Evolutionary conservation across 2,113 vertebrate species (phyloP).

Genomic region (Melanocharis versteri): DNA sequence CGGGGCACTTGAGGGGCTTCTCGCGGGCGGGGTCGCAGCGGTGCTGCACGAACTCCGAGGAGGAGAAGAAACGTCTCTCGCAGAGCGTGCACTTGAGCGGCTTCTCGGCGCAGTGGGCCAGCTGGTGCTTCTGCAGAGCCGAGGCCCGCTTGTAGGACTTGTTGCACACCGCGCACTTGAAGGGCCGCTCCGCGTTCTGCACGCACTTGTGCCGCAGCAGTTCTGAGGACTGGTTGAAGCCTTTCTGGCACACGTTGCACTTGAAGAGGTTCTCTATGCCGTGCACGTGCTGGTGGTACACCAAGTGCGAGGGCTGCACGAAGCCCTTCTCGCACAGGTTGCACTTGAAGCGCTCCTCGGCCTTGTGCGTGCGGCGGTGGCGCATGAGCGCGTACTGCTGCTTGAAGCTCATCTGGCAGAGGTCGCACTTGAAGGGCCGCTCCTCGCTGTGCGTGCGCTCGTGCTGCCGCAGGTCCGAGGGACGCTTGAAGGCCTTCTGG

Average conservation of each 20-base stretch:
- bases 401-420: conserved; percentile 98
- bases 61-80: conserved; percentile 94
- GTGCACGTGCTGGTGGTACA: conserved; percentile 96
- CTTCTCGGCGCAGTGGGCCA: conserved; percentile 91
- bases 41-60: conserved; percentile 94
- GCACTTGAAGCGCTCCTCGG: conserved; percentile 87
- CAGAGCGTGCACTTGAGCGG: conserved; percentile 95
- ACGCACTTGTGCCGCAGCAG: conserved; percentile 93
- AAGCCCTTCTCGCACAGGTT: conserved; percentile 96
- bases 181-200: conserved; percentile 87
- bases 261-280: conserved; percentile 97
- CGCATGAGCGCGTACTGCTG: conserved; percentile 94
- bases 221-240: conserved; percentile 94
- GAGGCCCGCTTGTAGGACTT: conserved; percentile 96
- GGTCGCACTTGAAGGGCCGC: conserved; percentile 95
- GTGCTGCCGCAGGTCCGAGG: conserved; percentile 92
- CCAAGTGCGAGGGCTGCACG: conserved; percentile 90
- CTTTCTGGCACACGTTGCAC: conserved; percentile 94
- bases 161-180: conserved; percentile 92
- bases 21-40: conserved; percentile 91
- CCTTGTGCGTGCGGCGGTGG: conserved; percentile 91
- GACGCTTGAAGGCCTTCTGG: conserved; percentile 93
- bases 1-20: conserved; percentile 92
- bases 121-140: conserved; percentile 93
- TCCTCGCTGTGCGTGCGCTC: conserved; percentile 96